Base-by-base conservation (phyloP, 2,113 vertebrate genomes). In the Brachyhypopomus gauderio region DNA sequence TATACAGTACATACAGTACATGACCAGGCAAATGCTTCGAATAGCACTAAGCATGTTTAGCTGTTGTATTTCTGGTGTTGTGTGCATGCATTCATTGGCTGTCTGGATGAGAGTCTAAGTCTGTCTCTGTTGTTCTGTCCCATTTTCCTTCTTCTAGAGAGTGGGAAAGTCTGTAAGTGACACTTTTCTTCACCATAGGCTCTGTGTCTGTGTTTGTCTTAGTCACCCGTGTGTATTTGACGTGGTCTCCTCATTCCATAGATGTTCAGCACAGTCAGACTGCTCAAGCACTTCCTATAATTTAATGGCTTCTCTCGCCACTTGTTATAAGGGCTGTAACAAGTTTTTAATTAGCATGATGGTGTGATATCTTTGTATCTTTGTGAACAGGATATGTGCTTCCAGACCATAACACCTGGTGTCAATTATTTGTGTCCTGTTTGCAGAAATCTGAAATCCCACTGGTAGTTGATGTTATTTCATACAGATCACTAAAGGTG, bases 151-250 rank as follows among this genome's bases (percentile, higher is more conserved):
- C 84, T 87, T 92, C 80, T 94, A 99, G 97, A 94, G 96, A 98
- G 90, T 98, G 97, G 97, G 97, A 93, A 95, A 95, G 87, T 88
- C 95, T 99, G 97, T 99, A 97, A 98, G 96, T 98, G 62, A 83
- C 84, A 87, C 93, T 87, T 92, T 79, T 91, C 88, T 93, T 92
- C 89, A 82, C 78, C 78, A 67, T 86, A 80, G 80, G 77, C 84
- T 25, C 34, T 85, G 66, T 88, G 81, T 90, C 84, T 17, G 83
- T 83, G 80, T 87, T 69, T 75, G 27, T 77, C 34, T 38, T 48
- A 27, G 36, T 71, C 69, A 14, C 73, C 67, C 55, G 82, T 90
- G 83, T 17, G 83, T 83, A 79, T 87, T 63, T 76, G 27, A 77
- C 20, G 27, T 62, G 17, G 72, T 64, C 30, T 80, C 12, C 30